phyloP scores from a whole-genome alignment of 2,888 invertebrate species.

The Spisula subtruncata region DNA sequence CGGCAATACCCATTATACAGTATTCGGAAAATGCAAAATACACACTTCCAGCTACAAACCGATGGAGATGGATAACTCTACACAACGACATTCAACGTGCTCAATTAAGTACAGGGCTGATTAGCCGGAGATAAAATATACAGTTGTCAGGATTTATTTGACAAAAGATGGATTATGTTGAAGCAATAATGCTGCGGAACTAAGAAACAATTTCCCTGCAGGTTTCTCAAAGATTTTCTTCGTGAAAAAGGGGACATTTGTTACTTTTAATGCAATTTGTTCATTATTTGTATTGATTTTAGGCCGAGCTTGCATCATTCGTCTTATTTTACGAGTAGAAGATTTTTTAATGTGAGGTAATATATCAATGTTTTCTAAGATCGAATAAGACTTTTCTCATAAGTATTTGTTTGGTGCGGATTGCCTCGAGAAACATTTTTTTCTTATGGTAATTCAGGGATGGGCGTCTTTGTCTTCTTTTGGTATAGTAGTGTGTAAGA shows the following conservation, averaged over 20 bases:
- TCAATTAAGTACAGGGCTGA: neutral
- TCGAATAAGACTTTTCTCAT: too few relatives aligned
- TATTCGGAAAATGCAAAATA: neutral
- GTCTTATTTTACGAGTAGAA: neutral
- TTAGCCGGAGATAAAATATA: constrained; percentile 15
- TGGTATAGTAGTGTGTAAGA: too few relatives aligned
- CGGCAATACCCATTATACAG: too few relatives aligned
- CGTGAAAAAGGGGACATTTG: neutral
- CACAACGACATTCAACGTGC: neutral
- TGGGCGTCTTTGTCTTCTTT: too few relatives aligned
- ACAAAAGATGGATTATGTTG: neutral
- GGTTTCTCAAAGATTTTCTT: neutral
- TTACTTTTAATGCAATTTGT: neutral
- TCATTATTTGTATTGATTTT: constrained; percentile 1
- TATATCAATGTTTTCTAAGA: neutral
- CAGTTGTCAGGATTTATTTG: neutral
- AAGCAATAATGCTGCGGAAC: neutral
- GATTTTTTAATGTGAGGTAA: neutral
- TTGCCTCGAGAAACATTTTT: too few relatives aligned
- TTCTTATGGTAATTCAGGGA: too few relatives aligned
- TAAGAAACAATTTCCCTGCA: neutral
- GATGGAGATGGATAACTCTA: neutral
- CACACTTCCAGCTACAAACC: neutral
- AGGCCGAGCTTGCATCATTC: neutral
- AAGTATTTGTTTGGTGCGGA: too few relatives aligned